These are phyloP conservation scores for Zaprionus inermis DNA, from an alignment of 1,140 invertebrate species.

Conservation along the genomic window DNA sequence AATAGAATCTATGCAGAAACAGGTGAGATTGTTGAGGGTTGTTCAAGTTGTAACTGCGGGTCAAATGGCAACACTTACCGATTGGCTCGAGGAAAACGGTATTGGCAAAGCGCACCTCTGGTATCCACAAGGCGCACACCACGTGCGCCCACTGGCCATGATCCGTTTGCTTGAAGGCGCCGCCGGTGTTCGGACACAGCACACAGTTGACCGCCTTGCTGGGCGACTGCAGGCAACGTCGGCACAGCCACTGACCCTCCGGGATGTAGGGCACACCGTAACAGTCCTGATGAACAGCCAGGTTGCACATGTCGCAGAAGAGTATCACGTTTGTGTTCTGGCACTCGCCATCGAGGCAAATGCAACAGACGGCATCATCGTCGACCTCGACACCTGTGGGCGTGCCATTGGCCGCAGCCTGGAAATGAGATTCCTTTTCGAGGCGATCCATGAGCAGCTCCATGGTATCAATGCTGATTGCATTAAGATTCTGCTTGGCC, in stretches of 20 bases:
- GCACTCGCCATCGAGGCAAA: slow-evolving; percentile 97
- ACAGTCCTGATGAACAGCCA: slow-evolving; percentile 99
- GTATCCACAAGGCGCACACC: slow-evolving; percentile 99
- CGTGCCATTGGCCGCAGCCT: slow-evolving; percentile 84
- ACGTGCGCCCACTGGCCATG: slow-evolving; percentile 98
- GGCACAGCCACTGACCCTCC: slow-evolving; percentile 99
- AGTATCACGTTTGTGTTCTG: slow-evolving; percentile 87
- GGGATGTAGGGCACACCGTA: slow-evolving; percentile 99
- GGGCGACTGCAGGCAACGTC: slow-evolving; percentile 97
- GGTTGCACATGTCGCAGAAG: slow-evolving; percentile 99
- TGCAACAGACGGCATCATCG: slow-evolving; percentile 99
- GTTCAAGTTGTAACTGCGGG: neutral
- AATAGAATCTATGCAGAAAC: slow-evolving; percentile 90
- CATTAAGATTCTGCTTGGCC: slow-evolving; percentile 87
- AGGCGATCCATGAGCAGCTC: slow-evolving; percentile 98
- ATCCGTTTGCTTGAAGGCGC: slow-evolving; percentile 99
- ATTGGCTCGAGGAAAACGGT: slow-evolving; percentile 99
- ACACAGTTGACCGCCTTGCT: slow-evolving; percentile 98
- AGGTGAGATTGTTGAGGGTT: neutral
- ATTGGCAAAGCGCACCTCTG: slow-evolving; percentile 98
- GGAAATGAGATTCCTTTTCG: slow-evolving; percentile 99
- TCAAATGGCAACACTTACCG: slow-evolving; percentile 66
- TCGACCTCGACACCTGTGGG: slow-evolving; percentile 93
- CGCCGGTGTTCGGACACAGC: slow-evolving; percentile 98
- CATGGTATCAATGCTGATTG: slow-evolving; percentile 93